Evolutionary conservation across 92 coral and sea anemone species (phyloP).

Genomic region (Actinernus sp.): DNA sequence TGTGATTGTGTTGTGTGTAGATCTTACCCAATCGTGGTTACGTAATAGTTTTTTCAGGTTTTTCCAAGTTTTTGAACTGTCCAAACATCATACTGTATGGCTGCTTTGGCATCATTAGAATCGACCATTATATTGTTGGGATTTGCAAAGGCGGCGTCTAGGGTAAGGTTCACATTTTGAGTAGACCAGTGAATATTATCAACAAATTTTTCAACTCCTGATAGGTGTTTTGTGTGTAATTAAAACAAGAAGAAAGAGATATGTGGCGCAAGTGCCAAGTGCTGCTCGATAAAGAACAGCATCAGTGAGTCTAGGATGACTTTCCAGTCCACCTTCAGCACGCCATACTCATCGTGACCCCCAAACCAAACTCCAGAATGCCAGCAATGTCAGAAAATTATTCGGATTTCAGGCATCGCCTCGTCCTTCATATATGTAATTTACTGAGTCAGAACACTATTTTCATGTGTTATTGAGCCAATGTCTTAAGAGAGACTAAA

Average conservation of each 20-base stretch:
- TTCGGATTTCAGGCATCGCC: constrained; percentile 51
- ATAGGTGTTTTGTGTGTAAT: constrained; percentile 2
- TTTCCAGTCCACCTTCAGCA: constrained; percentile 26
- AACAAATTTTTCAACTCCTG: constrained; percentile 1
- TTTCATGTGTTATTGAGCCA: too few species aligned
- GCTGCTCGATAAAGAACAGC: constrained; percentile 2
- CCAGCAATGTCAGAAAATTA: constrained; percentile 69
- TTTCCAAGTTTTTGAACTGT: not conserved
- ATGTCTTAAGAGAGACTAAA: too few species aligned
- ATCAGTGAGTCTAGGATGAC: constrained; percentile 33
- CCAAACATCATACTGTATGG: not conserved
- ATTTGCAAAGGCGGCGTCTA: constrained; percentile 11
- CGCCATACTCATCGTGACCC: constrained; percentile 37
- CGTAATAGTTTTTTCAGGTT: not conserved
- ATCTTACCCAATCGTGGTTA: not conserved
- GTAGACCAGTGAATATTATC: constrained; percentile 39
- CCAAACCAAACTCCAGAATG: constrained; percentile 65
- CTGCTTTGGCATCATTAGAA: constrained; percentile 42
- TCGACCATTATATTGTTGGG: constrained; percentile 25
- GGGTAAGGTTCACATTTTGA: constrained; percentile 7
- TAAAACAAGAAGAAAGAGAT: constrained; percentile 42
- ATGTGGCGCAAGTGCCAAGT: constrained; percentile 26
- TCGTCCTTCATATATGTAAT: constrained; percentile 57
- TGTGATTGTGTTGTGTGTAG: not conserved
- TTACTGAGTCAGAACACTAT: too few species aligned